These are phyloP conservation scores for Drosophila maculinotata DNA, from an alignment of 2,888 invertebrate species.

Conservation along the genomic window DNA sequence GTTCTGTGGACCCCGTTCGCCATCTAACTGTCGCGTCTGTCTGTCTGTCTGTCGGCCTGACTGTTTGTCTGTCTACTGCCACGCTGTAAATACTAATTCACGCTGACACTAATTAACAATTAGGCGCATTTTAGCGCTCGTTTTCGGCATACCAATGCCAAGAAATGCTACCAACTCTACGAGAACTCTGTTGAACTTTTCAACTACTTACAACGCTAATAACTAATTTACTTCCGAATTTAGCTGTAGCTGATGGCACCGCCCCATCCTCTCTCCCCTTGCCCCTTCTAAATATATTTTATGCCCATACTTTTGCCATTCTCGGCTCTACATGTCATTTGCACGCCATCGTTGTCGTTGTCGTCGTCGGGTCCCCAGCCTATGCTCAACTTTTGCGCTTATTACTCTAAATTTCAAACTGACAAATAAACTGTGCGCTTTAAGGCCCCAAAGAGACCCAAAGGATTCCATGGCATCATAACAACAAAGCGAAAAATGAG, in stretches of 20 bases:
- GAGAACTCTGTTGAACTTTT: conserved; percentile 51
- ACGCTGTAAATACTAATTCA: conserved; percentile 70
- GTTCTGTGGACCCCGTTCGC: conserved; percentile 24
- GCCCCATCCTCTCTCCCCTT: not conserved
- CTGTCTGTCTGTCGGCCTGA: conserved; percentile 1
- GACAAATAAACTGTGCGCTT: conserved; percentile 79
- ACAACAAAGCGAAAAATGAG: conserved; percentile 60
- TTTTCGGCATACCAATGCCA: conserved; percentile 50
- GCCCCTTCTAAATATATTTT: not conserved
- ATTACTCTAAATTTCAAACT: conserved; percentile 70
- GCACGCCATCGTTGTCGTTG: conserved; percentile 43
- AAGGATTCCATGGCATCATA: conserved; percentile 66
- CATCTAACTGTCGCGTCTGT: not conserved
- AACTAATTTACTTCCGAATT: conserved; percentile 77
- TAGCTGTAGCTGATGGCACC: conserved; percentile 11
- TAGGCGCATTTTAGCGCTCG: conserved; percentile 76
- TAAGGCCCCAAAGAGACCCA: conserved; percentile 68
- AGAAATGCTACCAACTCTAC: conserved; percentile 19
- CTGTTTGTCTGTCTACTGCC: conserved; percentile 22
- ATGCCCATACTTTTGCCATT: conserved; percentile 4
- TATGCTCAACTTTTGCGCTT: conserved; percentile 68
- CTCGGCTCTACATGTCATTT: conserved; percentile 51
- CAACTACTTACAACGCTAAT: conserved; percentile 80
- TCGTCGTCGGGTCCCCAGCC: conserved; percentile 59
- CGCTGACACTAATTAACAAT: conserved; percentile 83